phyloP scores from a whole-genome alignment of 2,888 invertebrate genomes.

The Pheosia gnoma region DNA sequence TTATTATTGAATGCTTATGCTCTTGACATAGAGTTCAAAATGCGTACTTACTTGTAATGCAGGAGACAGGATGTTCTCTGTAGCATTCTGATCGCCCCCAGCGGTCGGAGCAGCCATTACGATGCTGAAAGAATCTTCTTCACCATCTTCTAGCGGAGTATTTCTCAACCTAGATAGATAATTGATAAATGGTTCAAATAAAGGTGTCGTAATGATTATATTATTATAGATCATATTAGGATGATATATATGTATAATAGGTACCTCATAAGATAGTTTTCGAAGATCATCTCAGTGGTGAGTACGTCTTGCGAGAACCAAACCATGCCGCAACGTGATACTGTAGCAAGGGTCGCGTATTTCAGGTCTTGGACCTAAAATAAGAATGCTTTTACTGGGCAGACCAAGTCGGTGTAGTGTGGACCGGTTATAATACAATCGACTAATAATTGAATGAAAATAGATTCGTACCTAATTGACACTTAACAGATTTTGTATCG shows the following conservation, averaged over 20 bases:
- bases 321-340: conserved; percentile 99
- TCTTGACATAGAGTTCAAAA: neutral
- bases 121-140: conserved; percentile 88
- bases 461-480: too few relatives aligned
- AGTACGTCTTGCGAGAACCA: conserved; percentile 99
- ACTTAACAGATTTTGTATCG: too few relatives aligned
- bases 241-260: neutral
- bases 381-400: neutral
- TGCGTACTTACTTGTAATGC: conserved; percentile 86
- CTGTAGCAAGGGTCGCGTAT: conserved; percentile 99
- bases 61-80: conserved; percentile 92
- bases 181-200: neutral
- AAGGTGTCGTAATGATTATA: neutral
- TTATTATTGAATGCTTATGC: neutral
- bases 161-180: conserved; percentile 86
- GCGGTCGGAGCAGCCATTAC: conserved; percentile 84
- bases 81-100: conserved; percentile 84
- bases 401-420: too few relatives aligned
- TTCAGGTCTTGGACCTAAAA: conserved; percentile 93
- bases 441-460: too few relatives aligned
- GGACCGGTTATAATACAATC: too few relatives aligned
- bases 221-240: neutral
- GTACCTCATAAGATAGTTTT: conserved; percentile 92
- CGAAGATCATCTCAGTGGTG: conserved; percentile 99
- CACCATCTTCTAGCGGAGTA: conserved; percentile 95